Conservation (phyloP, 64 coral and sea anemone species). For the Astreopora myriophthalma region DNA sequence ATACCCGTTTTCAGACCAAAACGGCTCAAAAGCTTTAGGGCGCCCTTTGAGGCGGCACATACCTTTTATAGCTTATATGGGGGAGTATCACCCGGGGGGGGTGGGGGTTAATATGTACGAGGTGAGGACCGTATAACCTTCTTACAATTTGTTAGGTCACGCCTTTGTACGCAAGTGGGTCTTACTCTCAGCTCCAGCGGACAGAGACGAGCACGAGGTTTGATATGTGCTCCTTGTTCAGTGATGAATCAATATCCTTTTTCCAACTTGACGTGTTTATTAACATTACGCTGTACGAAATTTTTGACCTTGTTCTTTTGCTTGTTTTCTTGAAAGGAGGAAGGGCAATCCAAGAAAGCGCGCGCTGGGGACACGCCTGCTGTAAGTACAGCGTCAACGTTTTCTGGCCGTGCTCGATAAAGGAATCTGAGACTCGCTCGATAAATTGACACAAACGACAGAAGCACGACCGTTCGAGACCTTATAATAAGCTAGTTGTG, state of each 20-base stretch:
- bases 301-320: background rate
- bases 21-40: too few relatives aligned
- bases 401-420: too few relatives aligned
- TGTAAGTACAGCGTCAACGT: background rate
- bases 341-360: conserved; percentile 12
- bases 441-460: too few relatives aligned
- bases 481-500: too few relatives aligned
- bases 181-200: conserved; percentile 16
- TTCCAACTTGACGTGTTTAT: too few relatives aligned
- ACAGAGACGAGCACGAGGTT: conserved; percentile 46
- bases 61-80: too few relatives aligned
- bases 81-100: too few relatives aligned
- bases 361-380: conserved; percentile 40
- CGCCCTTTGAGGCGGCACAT: too few relatives aligned
- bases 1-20: too few relatives aligned
- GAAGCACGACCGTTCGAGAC: too few relatives aligned
- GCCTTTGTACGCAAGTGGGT: conserved; percentile 64
- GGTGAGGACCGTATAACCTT: background rate
- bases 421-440: too few relatives aligned
- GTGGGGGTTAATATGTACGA: background rate
- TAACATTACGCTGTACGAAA: background rate
- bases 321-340: background rate
- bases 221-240: background rate
- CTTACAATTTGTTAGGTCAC: conserved; percentile 17
- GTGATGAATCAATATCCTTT: background rate